phyloP scores from a whole-genome alignment of 2,113 vertebrate genomes.

The Erpornis zantholeuca region DNA sequence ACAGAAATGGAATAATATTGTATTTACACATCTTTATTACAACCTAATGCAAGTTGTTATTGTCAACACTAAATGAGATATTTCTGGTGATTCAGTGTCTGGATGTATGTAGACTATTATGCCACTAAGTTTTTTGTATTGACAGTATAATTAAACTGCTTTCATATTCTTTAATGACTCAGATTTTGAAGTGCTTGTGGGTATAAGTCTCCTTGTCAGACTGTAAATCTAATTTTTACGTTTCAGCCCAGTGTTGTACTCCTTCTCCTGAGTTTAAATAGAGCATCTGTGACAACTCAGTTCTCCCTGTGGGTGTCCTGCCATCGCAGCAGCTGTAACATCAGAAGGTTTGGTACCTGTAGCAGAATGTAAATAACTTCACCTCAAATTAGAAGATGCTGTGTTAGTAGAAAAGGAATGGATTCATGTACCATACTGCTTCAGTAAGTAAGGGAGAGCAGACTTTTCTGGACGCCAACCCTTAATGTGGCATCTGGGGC shows the following conservation, averaged over 20 bases:
- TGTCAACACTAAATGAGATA: background rate
- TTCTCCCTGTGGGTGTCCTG: background rate
- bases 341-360: background rate
- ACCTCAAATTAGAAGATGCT: background rate
- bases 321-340: background rate
- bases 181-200: background rate
- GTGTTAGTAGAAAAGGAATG: background rate
- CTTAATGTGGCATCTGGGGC: rapidly evolving
- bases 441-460: background rate
- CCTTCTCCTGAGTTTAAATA: background rate
- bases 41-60: background rate
- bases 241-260: background rate
- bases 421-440: background rate
- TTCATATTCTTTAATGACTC: background rate
- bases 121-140: background rate
- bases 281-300: background rate
- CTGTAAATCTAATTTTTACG: background rate
- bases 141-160: background rate
- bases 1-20: background rate
- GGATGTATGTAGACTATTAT: background rate
- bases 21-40: background rate
- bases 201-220: background rate
- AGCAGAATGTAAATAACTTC: background rate
- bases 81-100: background rate
- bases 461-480: rapidly evolving